Conservation (phyloP, 1,140 invertebrate genomes). For the Matsumurasca onukii region DNA sequence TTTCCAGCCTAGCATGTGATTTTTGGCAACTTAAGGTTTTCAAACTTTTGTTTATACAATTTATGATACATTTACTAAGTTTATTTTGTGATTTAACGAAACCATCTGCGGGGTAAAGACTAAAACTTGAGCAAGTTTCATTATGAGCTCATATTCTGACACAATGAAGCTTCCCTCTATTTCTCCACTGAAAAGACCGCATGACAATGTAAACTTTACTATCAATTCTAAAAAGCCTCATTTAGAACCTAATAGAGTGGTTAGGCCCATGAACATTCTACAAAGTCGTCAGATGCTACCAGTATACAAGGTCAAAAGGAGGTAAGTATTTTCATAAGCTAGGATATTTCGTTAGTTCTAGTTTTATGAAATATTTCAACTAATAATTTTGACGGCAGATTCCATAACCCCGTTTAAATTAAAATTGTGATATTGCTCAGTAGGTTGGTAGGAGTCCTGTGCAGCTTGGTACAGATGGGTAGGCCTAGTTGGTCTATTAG, state of each 20-base stretch:
- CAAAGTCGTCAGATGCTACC: conserved; percentile 28
- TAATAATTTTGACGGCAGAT: neutral
- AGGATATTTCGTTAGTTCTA: neutral
- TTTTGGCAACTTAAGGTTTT: too few species aligned
- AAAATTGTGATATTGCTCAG: neutral
- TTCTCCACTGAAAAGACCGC: conserved; percentile 30
- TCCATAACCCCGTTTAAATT: neutral
- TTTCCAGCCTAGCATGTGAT: too few species aligned
- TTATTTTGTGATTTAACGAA: too few species aligned
- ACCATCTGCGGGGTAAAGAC: too few species aligned
- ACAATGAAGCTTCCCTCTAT: too few species aligned
- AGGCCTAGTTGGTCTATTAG: too few species aligned
- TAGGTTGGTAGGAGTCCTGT: neutral
- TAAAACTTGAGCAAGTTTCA: too few species aligned
- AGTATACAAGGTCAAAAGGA: conserved; percentile 34
- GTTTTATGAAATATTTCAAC: neutral
- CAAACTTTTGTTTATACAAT: too few species aligned
- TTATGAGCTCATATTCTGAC: too few species aligned
- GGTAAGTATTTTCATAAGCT: conserved; percentile 17
- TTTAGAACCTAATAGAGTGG: neutral
- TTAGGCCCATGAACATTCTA: conserved; percentile 10
- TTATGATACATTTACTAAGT: too few species aligned
- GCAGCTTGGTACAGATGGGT: neutral
- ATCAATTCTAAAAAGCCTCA: conserved; percentile 26
- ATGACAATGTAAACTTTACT: conserved; percentile 24